Evolutionary conservation across 2,113 vertebrate species (phyloP).

Genomic region (Daboia siamensis): DNA sequence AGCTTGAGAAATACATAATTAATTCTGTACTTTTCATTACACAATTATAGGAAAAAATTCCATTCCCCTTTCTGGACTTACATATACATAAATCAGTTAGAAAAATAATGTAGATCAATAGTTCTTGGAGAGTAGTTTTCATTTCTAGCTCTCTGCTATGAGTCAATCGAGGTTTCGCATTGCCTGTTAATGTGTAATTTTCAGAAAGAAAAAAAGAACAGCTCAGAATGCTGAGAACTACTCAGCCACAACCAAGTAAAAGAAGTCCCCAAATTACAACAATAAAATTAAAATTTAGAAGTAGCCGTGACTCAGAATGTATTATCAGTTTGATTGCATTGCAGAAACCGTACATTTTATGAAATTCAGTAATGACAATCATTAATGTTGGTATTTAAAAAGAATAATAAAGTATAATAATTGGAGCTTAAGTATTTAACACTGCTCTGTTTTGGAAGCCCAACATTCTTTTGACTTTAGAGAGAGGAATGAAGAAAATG

Average conservation of each 20-base stretch:
- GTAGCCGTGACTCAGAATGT: background rate
- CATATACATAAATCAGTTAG: conserved; percentile 59
- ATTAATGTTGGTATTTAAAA: background rate
- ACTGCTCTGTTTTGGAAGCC: background rate
- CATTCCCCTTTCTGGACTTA: conserved; percentile 37
- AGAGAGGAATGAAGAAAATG: background rate
- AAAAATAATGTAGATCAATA: conserved; percentile 57
- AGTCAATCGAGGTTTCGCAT: background rate
- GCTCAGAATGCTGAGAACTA: background rate
- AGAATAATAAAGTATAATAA: background rate
- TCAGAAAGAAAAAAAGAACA: background rate
- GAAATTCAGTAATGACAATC: background rate
- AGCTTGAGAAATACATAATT: background rate
- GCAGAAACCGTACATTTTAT: background rate
- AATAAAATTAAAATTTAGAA: background rate
- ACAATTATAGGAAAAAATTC: background rate
- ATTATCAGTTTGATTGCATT: background rate
- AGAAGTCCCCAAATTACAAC: background rate
- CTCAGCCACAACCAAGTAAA: background rate
- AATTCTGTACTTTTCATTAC: background rate
- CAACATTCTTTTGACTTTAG: background rate
- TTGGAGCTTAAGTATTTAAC: background rate
- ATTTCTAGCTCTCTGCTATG: conserved; percentile 45
- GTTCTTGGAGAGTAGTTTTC: conserved; percentile 51
- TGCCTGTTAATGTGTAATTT: conserved; percentile 34